phyloP scores from a whole-genome alignment of 2,797 vertebrate genomes.

The Chromobotia macracanthus region DNA sequence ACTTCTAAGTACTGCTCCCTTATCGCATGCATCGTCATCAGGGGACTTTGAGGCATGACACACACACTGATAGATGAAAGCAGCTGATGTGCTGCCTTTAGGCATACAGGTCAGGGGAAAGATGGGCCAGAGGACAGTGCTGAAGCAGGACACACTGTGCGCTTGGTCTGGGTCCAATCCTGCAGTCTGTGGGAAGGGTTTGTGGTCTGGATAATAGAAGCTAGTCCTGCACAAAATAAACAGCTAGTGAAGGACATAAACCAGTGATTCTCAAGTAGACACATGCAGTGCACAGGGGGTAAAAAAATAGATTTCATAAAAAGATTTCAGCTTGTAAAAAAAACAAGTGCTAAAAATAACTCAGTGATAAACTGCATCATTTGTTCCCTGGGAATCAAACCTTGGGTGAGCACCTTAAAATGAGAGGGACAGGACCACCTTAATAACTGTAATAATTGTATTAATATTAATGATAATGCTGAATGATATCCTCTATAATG shows the following conservation, averaged over 20 bases:
- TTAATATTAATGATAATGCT: too few relatives aligned
- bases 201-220: slow-evolving; percentile 17
- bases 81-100: slow-evolving; percentile 53
- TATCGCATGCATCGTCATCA: slow-evolving; percentile 71
- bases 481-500: too few relatives aligned
- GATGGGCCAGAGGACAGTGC: slow-evolving; percentile 42
- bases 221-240: slow-evolving; percentile 27
- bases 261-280: background rate
- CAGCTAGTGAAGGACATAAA: slow-evolving; percentile 12
- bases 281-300: too few relatives aligned
- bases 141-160: background rate
- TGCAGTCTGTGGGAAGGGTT: background rate
- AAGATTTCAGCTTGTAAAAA: too few relatives aligned
- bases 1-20: slow-evolving; percentile 63
- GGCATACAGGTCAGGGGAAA: slow-evolving; percentile 31
- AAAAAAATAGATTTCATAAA: too few relatives aligned
- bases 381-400: too few relatives aligned
- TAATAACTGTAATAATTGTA: too few relatives aligned
- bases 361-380: too few relatives aligned
- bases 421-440: too few relatives aligned
- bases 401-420: too few relatives aligned
- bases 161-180: slow-evolving; percentile 10
- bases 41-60: slow-evolving; percentile 74
- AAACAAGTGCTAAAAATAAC: too few relatives aligned
- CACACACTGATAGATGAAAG: slow-evolving; percentile 63